These are phyloP conservation scores for Philotrypesis tridentata DNA, from an alignment of 1,140 invertebrate genomes.

Conservation along the genomic window DNA sequence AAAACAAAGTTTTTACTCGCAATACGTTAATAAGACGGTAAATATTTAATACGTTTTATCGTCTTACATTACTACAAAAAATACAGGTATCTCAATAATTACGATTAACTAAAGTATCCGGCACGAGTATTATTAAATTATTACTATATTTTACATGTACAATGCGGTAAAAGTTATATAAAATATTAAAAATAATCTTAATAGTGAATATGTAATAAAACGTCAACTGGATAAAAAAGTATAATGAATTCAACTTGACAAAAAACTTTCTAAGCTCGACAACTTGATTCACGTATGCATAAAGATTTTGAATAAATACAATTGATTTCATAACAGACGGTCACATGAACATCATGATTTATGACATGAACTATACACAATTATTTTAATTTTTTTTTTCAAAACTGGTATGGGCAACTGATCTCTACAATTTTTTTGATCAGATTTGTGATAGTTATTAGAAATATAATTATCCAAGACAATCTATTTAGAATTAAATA, in stretches of 20 bases:
- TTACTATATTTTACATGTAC: constrained; percentile 47
- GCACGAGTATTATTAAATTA: constrained; percentile 44
- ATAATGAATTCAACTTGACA: constrained; percentile 38
- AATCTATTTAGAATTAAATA: constrained; percentile 36
- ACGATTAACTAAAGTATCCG: constrained; percentile 37
- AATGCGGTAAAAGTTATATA: constrained; percentile 41
- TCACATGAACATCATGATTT: constrained; percentile 36
- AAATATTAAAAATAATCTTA: constrained; percentile 36
- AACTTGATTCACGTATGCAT: constrained; percentile 24
- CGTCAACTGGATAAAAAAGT: constrained; percentile 49
- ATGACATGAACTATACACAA: constrained; percentile 51
- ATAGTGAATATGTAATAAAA: constrained; percentile 36
- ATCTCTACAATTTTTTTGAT: constrained; percentile 23
- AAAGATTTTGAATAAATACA: constrained; percentile 45
- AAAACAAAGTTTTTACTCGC: constrained; percentile 13
- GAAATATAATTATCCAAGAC: constrained; percentile 35
- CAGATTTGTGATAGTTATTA: constrained; percentile 44
- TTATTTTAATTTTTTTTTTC: constrained; percentile 39
- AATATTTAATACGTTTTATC: constrained; percentile 29
- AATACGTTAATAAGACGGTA: constrained; percentile 24
- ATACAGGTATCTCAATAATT: constrained; percentile 33
- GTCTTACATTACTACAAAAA: constrained; percentile 42
- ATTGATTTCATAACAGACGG: constrained; percentile 40
- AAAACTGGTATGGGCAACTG: constrained; percentile 1
- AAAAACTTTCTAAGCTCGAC: constrained; percentile 41